phyloP scores from a whole-genome alignment of 2,888 invertebrate species.

The Rhopalosiphum nymphaeae region DNA sequence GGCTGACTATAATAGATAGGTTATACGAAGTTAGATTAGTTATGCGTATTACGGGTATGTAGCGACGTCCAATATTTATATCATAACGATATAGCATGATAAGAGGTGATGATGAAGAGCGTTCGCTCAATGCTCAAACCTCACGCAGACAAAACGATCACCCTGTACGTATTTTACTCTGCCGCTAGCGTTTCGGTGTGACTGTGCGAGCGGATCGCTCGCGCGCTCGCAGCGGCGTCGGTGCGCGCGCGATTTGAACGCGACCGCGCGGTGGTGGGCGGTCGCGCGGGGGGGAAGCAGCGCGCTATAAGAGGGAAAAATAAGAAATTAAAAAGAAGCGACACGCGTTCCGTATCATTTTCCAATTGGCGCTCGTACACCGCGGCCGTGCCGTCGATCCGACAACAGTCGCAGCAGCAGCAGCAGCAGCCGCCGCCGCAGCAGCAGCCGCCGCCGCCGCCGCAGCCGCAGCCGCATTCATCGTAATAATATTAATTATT shows the following conservation, averaged over 20 bases:
- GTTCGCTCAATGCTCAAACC: neutral
- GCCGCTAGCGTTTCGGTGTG: neutral
- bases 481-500: neutral
- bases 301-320: constrained; percentile 22
- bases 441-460: neutral
- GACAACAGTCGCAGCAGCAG: neutral
- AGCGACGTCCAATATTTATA: neutral
- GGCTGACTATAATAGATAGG: neutral
- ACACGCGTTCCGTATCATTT: constrained; percentile 55
- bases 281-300: constrained; percentile 5
- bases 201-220: neutral
- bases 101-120: neutral
- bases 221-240: constrained; percentile 3
- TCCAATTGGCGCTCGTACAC: constrained; percentile 55
- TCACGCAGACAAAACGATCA: neutral
- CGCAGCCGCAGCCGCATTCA: neutral
- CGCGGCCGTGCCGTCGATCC: constrained; percentile 22
- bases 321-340: constrained; percentile 54
- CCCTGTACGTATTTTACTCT: neutral
- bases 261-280: neutral
- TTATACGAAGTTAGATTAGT: too few relatives aligned
- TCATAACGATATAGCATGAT: neutral
- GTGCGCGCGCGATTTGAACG: constrained; percentile 17
- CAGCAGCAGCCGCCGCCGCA: neutral
- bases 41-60: too few relatives aligned